Conservation (phyloP, 2,113 vertebrate species). For the Rhynchopsitta pachyrhyncha region DNA sequence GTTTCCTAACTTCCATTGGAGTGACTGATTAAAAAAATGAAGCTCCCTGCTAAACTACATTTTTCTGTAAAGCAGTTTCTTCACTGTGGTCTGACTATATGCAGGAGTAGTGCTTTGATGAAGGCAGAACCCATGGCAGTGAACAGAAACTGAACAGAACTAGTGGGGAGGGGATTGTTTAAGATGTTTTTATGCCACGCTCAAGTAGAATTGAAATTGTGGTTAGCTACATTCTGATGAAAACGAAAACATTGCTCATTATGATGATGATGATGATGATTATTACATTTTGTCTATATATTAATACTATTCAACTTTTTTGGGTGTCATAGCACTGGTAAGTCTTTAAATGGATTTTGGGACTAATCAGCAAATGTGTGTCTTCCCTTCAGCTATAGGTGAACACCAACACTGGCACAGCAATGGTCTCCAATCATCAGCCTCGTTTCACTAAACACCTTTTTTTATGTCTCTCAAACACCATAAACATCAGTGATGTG, state of each 20-base stretch:
- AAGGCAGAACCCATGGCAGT: not conserved
- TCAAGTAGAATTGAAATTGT: not conserved
- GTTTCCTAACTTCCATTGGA: not conserved
- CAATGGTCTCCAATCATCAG: not conserved
- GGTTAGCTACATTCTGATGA: not conserved
- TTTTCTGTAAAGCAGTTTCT: not conserved
- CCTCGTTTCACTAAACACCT: not conserved
- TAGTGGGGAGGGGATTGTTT: not conserved
- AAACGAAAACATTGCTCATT: fast-evolving
- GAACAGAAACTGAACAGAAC: not conserved
- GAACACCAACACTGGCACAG: not conserved
- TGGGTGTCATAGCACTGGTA: not conserved
- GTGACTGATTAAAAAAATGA: not conserved
- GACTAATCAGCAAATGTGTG: not conserved
- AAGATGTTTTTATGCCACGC: not conserved
- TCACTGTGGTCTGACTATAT: not conserved
- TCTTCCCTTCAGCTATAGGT: not conserved
- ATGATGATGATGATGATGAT: not conserved
- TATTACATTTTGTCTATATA: not conserved
- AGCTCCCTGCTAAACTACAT: not conserved
- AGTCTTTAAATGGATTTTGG: not conserved
- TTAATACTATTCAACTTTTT: not conserved
- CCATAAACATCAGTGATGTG: not conserved
- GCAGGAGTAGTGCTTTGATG: not conserved
- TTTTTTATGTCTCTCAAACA: not conserved